phyloP scores from a whole-genome alignment of 2,113 vertebrate species.

The Notarius quadriscutis region DNA sequence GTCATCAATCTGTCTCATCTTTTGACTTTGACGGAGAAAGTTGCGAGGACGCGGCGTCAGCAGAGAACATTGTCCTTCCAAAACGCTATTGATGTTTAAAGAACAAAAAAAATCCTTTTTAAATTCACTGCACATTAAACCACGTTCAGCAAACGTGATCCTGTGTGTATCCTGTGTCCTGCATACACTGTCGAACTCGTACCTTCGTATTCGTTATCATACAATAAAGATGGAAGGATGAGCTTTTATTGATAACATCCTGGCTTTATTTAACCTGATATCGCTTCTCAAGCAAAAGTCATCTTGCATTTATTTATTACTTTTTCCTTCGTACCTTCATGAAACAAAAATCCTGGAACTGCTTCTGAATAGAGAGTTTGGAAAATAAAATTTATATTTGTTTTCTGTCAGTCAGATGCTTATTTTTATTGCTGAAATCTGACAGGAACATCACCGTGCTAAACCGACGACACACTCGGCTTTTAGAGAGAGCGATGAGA shows the following conservation, averaged over 20 bases:
- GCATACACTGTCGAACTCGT: too few relatives aligned
- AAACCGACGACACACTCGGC: too few relatives aligned
- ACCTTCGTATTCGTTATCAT: background rate
- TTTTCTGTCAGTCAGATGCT: background rate
- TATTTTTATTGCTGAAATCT: background rate
- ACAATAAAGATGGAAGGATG: background rate
- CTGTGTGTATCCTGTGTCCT: background rate
- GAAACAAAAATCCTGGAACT: background rate
- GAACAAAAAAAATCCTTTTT: background rate
- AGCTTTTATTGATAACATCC: background rate
- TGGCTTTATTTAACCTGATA: background rate
- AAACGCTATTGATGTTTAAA: background rate
- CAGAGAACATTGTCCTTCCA: background rate
- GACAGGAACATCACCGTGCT: background rate
- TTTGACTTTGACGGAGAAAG: background rate
- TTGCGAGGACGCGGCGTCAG: background rate
- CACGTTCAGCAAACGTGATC: background rate
- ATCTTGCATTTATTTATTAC: background rate
- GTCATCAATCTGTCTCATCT: too few relatives aligned
- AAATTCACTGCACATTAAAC: background rate
- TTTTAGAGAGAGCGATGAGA: too few relatives aligned
- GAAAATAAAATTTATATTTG: background rate
- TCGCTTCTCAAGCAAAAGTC: background rate
- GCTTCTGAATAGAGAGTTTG: background rate
- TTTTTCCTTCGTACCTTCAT: background rate